Base-by-base conservation (phyloP, 2,888 invertebrate species). In the Phyllotreta cruciferae region DNA sequence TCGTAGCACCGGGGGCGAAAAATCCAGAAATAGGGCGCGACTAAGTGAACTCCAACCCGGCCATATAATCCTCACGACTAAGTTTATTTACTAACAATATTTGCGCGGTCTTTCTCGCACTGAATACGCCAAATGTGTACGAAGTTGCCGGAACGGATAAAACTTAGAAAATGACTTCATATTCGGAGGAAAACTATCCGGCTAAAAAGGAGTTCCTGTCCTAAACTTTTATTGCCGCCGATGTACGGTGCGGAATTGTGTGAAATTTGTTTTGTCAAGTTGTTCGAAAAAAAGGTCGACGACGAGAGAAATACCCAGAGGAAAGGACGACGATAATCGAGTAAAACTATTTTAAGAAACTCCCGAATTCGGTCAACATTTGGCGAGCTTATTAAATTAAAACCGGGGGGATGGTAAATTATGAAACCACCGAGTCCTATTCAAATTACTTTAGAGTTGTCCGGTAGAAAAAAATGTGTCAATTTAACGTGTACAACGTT, bases 31-130 rank as follows among this genome's bases (percentile, higher is more conserved):
- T 44, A 44, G 44, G 10, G 10, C 10, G 14, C 14, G 11, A 14
- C 44, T 14, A 44, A 44, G 14, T 47, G 47, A 47, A 47, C 47
- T 47, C 11, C 6, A 34, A 47, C 14, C 14, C n/a, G 7, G 35
- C 10, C 14, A 10, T 10, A 44, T 10, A 44, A 44, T 44, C 44
- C 24, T 35, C 11, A 35, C 34, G 4, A 35, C 6, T 35, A 64
- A 53, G 42, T 61, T 61, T 61, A 61, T 64, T 53, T 54, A 57
- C 60, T 44, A 49, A 57, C 57, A 64, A 64, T 53, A 61, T 42
- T 52, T 35, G 52, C 9, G 42, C 9, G 52, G 6, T 44, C 52
- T 10, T 56, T 56, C 13, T 37, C 49, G 9, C 49, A 49, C 49
- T 35, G 36, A 56, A 42, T 50, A 45, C 56, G 44, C 41, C 11